A percentile compares a stretch with the other conserved stretches of the same genome.
These are phyloP conservation scores for Heliconius hewitsoni DNA, from an alignment of 1,140 invertebrate species.

Conservation along the genomic window DNA sequence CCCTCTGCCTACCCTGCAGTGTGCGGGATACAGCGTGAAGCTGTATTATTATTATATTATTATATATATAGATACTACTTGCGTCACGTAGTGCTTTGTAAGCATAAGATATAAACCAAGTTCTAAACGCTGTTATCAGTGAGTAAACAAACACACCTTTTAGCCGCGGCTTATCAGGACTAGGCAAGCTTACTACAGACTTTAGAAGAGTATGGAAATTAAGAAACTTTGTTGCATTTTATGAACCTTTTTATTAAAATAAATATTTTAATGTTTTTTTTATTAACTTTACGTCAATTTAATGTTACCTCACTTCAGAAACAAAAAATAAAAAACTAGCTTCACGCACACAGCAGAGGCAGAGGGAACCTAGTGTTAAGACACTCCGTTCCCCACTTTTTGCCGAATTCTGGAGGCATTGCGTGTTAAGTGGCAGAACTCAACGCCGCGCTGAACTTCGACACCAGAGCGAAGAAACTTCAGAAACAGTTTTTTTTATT, in stretches of 20 bases:
- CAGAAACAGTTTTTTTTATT: too few species aligned
- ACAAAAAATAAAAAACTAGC: too few species aligned
- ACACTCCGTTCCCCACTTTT: too few species aligned
- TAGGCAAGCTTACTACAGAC: not conserved
- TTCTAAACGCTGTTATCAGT: not conserved
- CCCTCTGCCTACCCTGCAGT: too few species aligned
- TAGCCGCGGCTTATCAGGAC: not conserved
- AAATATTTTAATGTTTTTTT: not conserved
- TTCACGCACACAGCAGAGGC: too few species aligned
- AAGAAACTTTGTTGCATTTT: not conserved
- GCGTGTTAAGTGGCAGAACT: too few species aligned
- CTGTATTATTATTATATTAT: too few species aligned
- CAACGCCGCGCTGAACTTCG: too few species aligned
- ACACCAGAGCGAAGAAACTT: too few species aligned
- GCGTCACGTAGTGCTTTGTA: not conserved
- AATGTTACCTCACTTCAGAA: too few species aligned
- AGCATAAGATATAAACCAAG: not conserved
- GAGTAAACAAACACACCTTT: not conserved
- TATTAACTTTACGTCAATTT: not conserved
- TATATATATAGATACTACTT: not conserved
- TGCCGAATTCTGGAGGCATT: too few species aligned
- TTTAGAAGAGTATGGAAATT: not conserved
- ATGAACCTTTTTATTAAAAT: not conserved
- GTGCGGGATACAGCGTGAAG: fast-evolving
- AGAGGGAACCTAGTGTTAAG: too few species aligned